Evolutionary conservation across 2,888 invertebrate species (phyloP), one percentile per base, ranked within the genome.

Genomic region (Venustoraphidia nigricollis): DNA sequence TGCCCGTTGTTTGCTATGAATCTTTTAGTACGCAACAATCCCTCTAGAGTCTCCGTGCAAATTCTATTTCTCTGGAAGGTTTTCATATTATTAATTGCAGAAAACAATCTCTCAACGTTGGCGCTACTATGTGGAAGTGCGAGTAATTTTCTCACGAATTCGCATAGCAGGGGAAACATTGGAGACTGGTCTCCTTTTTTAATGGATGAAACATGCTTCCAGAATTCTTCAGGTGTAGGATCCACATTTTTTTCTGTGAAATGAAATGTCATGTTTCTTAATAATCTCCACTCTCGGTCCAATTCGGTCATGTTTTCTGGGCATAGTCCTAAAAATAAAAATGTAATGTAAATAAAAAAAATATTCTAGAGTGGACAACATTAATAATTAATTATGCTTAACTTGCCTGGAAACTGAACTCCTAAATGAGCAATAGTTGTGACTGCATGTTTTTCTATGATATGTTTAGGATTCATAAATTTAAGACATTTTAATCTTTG

Each of bases 71-170:
- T 46, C 46, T 46, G 46, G 46, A 11, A 46, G 46, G 40, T 46
- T 46, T 46, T 46, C 46, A 40, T 46, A 34, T 46, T 46, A 46
- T 46, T 46, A 46, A 46, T 46, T 46, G 46, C 46, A 46, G 46
- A 37, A 41, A 38, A 50, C 47, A 50, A 36, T 41, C 43, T 35
- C 44, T 47, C 50, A 38, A 50, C 50, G 43, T 47, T 50, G 36
- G 50, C 47, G 47, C 47, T 50, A 43, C 50, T 50, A 43, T 50
- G 46, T 36, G 49, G 49, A 37, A 49, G 40, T 40, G 40, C 34
- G 13, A 49, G 34, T 14, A 49, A 41, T 39, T 49, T 49, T 47
- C 41, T 47, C 11, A 41, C 46, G 39, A 47, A 46, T 40, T 41
- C 41, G 11, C 34, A 39, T 45, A 49, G 13, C 39, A 49, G 45